Conservation (phyloP, 1,140 invertebrate genomes). For the Akabosia matsudoensis region DNA sequence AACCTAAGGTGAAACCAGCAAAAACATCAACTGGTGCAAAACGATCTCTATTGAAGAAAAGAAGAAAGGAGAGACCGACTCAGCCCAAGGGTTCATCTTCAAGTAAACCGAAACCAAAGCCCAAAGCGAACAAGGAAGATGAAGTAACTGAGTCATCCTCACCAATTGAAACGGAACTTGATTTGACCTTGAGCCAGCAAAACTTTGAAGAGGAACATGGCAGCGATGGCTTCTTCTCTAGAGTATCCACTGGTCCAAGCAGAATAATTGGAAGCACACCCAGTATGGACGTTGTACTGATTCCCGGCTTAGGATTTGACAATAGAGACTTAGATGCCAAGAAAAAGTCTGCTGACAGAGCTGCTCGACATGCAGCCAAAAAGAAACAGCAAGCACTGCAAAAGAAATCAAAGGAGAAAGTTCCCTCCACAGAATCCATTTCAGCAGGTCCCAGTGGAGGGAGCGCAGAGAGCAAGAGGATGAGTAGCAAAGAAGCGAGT, state of each 20-base stretch:
- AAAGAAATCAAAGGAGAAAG: conserved; percentile 29
- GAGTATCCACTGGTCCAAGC: neutral
- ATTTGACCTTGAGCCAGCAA: conserved; percentile 11
- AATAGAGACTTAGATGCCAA: neutral
- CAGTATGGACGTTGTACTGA: conserved; percentile 11
- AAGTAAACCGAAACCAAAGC: conserved; percentile 1
- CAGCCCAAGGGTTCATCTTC: neutral
- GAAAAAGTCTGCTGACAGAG: neutral
- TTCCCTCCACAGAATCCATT: neutral
- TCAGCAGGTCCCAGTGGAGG: neutral
- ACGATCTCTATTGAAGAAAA: neutral
- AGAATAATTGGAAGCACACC: neutral
- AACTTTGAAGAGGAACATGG: conserved; percentile 4
- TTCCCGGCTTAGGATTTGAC: conserved; percentile 6
- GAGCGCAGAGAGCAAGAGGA: conserved; percentile 23
- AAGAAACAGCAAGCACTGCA: conserved; percentile 24
- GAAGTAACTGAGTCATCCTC: neutral
- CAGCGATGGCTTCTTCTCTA: neutral
- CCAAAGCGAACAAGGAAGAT: neutral
- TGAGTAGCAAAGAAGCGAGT: conserved; percentile 28
- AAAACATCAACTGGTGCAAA: neutral
- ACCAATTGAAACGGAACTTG: conserved; percentile 24
- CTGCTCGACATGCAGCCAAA: neutral
- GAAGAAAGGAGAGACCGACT: conserved; percentile 1
- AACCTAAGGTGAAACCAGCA: neutral